phyloP scores from a whole-genome alignment of 2,888 invertebrate genomes.

The Abrostola triplasia region DNA sequence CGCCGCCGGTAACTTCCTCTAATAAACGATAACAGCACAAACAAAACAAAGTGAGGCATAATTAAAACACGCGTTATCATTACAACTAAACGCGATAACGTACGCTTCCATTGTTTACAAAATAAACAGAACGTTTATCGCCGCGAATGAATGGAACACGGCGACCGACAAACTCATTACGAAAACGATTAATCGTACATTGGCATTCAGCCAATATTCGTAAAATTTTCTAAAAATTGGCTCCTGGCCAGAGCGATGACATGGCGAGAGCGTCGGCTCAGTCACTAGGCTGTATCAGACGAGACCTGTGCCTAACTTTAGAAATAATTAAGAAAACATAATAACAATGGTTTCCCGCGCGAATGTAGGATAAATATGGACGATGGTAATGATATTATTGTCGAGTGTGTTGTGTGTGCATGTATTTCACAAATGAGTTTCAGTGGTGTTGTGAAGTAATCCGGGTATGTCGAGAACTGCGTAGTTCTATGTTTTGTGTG shows the following conservation, averaged over 20 bases:
- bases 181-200: slow-evolving; percentile 52
- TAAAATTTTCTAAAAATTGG: slow-evolving; percentile 66
- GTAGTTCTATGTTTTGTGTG: slow-evolving; percentile 64
- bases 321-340: slow-evolving; percentile 60
- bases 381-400: slow-evolving; percentile 68
- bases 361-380: slow-evolving; percentile 80
- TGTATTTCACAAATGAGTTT: slow-evolving; percentile 55
- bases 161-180: slow-evolving; percentile 52
- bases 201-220: slow-evolving; percentile 72
- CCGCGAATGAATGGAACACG: slow-evolving; percentile 66
- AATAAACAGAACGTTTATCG: slow-evolving; percentile 76
- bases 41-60: slow-evolving; percentile 35
- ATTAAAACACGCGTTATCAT: slow-evolving; percentile 52
- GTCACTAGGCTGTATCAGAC: slow-evolving; percentile 69
- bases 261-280: slow-evolving; percentile 65
- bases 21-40: slow-evolving; percentile 34
- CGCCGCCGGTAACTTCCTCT: slow-evolving; percentile 23
- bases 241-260: slow-evolving; percentile 73
- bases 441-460: slow-evolving; percentile 45
- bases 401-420: slow-evolving; percentile 65
- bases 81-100: slow-evolving; percentile 63
- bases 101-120: slow-evolving; percentile 80
- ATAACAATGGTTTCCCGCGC: slow-evolving; percentile 76
- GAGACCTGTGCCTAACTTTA: slow-evolving; percentile 62
- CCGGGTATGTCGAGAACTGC: slow-evolving; percentile 62